Percentiles rank a stretch among this genome's conserved stretches.
These are phyloP conservation scores for Tylochromis polylepis DNA, from an alignment of 2,113 vertebrate genomes.

Conservation along the genomic window DNA sequence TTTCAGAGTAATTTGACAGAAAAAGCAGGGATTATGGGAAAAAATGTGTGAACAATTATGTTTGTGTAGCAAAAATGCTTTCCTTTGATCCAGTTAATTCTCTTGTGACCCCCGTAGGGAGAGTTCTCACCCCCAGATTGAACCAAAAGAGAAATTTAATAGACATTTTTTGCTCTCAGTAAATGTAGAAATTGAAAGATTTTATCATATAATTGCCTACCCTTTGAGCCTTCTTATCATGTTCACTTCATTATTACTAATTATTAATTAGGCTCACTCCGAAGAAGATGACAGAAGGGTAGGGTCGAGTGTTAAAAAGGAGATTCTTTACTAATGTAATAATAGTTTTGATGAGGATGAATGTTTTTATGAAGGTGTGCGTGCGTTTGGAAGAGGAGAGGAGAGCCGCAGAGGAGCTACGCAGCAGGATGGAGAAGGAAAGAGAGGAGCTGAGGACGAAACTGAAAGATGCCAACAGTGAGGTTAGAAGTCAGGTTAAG, in stretches of 20 bases:
- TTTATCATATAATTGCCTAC: constrained; percentile 24
- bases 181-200: constrained; percentile 14
- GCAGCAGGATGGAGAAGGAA: constrained; percentile 78
- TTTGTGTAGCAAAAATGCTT: background rate
- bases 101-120: background rate
- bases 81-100: background rate
- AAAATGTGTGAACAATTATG: background rate
- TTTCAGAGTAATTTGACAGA: background rate
- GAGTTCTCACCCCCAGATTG: background rate
- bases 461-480: constrained; percentile 77
- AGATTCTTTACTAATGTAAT: background rate
- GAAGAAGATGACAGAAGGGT: background rate
- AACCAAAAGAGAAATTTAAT: constrained; percentile 4
- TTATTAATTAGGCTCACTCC: constrained; percentile 2
- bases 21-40: background rate
- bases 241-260: background rate
- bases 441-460: constrained; percentile 74
- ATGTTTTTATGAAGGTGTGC: constrained; percentile 39
- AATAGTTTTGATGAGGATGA: background rate
- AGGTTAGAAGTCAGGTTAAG: constrained; percentile 70
- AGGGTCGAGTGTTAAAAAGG: background rate
- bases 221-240: constrained; percentile 5
- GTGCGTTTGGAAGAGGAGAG: constrained; percentile 80
- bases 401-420: constrained; percentile 75
- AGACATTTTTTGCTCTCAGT: background rate